Evolutionary conservation across 2,888 invertebrate species (phyloP).

Genomic region (Hoplodrina blanda): DNA sequence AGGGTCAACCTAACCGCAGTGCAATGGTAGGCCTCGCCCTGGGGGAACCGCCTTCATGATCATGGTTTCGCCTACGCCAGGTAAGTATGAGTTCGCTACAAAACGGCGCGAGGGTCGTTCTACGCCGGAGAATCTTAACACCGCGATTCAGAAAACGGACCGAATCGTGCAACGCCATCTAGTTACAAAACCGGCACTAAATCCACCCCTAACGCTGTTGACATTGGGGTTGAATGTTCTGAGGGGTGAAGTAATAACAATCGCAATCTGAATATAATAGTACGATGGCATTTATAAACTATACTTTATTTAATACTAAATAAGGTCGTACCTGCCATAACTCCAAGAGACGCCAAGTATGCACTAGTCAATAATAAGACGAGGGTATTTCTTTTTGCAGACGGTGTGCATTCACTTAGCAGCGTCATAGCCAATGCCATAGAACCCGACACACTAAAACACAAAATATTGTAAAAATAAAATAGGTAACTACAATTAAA

Average conservation of each 20-base stretch:
- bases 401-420: conserved; percentile 81
- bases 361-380: conserved; percentile 77
- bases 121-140: conserved; percentile 12
- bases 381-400: conserved; percentile 69
- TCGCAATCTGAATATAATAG: not conserved
- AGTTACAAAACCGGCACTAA: not conserved
- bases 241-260: not conserved
- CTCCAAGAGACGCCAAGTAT: conserved; percentile 72
- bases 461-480: not conserved
- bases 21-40: not conserved
- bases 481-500: not conserved
- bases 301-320: not conserved
- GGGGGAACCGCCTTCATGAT: no score
- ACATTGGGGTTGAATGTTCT: not conserved
- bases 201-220: not conserved
- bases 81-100: not conserved
- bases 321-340: conserved; percentile 78
- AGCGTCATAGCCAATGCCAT: conserved; percentile 77
- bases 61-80: conserved; percentile 2
- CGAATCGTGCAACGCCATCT: conserved; percentile 4
- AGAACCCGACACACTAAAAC: conserved; percentile 79
- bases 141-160: conserved; percentile 8
- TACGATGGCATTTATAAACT: not conserved
- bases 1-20: not conserved
- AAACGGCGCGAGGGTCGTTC: not conserved